A percentile compares a stretch with the other conserved stretches of the same genome.
Evolutionary conservation across 2,113 vertebrate species (phyloP).

Genomic region (Hypocryptadius cinnamomeus): DNA sequence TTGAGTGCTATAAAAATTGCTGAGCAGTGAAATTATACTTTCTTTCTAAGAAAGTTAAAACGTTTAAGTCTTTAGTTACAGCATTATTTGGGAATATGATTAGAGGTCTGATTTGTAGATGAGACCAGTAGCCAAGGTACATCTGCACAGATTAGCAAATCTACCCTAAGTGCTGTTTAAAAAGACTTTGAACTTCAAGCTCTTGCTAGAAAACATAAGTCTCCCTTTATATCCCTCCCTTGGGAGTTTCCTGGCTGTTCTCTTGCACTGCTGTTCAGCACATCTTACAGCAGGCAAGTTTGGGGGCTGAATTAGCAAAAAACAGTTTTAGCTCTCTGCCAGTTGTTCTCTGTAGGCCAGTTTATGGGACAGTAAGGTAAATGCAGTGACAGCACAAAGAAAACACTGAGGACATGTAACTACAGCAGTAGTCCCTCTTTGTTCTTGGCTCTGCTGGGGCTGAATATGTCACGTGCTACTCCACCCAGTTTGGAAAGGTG

Average conservation of each 20-base stretch:
- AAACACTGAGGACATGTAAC: neutral
- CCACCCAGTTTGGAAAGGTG: neutral
- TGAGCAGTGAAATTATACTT: neutral
- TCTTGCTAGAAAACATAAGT: neutral
- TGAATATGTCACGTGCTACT: fast-evolving
- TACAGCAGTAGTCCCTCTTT: neutral
- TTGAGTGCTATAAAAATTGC: neutral
- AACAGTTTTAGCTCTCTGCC: neutral
- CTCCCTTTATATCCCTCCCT: neutral
- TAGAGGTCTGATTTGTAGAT: neutral
- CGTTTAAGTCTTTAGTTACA: neutral
- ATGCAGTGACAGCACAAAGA: neutral
- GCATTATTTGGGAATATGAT: neutral
- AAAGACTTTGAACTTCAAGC: neutral
- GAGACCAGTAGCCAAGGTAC: neutral
- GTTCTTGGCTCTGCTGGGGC: neutral
- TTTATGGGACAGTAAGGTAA: neutral
- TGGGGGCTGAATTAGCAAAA: neutral
- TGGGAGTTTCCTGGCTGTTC: neutral
- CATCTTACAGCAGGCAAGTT: neutral
- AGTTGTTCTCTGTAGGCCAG: neutral
- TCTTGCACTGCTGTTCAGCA: neutral
- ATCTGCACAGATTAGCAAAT: neutral
- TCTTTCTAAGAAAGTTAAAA: neutral
- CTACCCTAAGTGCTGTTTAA: neutral